These are phyloP conservation scores for Eupsittula cactorum DNA, from an alignment of 2,113 vertebrate species.

Conservation along the genomic window DNA sequence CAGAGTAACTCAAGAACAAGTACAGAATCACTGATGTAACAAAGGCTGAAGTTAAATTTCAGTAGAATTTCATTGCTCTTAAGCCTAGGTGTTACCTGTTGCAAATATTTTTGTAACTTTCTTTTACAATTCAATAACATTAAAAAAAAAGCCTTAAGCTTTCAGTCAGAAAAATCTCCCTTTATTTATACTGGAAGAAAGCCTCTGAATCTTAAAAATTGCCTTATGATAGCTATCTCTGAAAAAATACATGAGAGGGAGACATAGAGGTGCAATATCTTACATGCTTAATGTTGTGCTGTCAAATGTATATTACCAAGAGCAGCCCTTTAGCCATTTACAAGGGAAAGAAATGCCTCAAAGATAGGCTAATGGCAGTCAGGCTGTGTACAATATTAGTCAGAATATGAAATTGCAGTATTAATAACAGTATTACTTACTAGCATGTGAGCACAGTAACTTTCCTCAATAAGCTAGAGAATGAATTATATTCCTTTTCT, in stretches of 20 bases:
- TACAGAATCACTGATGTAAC: background rate
- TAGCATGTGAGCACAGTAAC: background rate
- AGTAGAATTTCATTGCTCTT: background rate
- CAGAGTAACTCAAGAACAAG: background rate
- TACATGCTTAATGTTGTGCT: background rate
- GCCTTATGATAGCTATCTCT: background rate
- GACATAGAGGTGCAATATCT: constrained; percentile 2
- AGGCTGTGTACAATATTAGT: background rate
- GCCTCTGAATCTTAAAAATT: constrained; percentile 25
- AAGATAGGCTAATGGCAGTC: constrained; percentile 17
- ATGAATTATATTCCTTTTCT: background rate
- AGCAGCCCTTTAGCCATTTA: constrained; percentile 23
- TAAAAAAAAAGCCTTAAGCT: background rate
- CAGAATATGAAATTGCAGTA: background rate
- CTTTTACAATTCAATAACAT: background rate
- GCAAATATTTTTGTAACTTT: background rate
- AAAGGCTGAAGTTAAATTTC: background rate
- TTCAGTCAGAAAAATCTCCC: background rate
- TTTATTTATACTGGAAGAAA: constrained; percentile 16
- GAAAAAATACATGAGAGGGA: background rate
- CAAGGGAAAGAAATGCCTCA: background rate
- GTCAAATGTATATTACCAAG: constrained; percentile 26
- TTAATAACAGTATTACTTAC: background rate
- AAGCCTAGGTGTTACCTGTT: background rate
- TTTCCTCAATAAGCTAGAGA: background rate